Conservation (phyloP, 2,113 vertebrate genomes). For the Callaeas wilsoni region DNA sequence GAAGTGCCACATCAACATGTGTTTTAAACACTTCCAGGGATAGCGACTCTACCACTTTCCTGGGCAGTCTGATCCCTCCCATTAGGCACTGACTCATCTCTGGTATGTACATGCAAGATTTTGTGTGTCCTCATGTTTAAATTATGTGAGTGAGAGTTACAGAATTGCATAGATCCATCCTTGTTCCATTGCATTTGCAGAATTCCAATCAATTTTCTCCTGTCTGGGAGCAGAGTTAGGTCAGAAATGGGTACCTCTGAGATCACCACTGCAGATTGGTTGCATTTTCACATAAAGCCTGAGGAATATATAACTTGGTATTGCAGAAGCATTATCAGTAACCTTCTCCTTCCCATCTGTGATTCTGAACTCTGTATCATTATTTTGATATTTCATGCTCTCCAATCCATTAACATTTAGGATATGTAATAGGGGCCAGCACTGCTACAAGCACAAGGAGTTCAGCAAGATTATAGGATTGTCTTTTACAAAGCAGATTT, state of each 20-base stretch:
- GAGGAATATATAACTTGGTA: not conserved
- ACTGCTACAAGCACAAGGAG: not conserved
- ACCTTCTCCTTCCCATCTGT: not conserved
- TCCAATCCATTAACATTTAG: not conserved
- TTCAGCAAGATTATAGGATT: not conserved
- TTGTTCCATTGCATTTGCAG: not conserved
- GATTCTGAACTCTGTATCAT: not conserved
- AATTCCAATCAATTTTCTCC: not conserved
- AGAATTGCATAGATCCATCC: not conserved
- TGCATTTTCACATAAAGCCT: not conserved
- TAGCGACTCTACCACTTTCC: not conserved
- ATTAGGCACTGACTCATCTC: not conserved
- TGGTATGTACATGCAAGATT: not conserved
- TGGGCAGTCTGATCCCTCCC: not conserved
- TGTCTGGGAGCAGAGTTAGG: not conserved
- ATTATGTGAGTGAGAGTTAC: not conserved
- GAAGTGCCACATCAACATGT: rapidly evolving
- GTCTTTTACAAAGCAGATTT: not conserved
- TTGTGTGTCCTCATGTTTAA: not conserved
- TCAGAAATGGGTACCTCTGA: not conserved
- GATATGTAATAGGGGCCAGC: not conserved
- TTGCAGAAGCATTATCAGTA: not conserved
- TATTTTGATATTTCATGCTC: not conserved
- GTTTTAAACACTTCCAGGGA: not conserved
- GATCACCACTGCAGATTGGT: not conserved